A percentile compares a stretch with the other conserved stretches of the same genome.
phyloP scores from a whole-genome alignment of 2,797 vertebrate genomes.

The Hafferia zeledoni region DNA sequence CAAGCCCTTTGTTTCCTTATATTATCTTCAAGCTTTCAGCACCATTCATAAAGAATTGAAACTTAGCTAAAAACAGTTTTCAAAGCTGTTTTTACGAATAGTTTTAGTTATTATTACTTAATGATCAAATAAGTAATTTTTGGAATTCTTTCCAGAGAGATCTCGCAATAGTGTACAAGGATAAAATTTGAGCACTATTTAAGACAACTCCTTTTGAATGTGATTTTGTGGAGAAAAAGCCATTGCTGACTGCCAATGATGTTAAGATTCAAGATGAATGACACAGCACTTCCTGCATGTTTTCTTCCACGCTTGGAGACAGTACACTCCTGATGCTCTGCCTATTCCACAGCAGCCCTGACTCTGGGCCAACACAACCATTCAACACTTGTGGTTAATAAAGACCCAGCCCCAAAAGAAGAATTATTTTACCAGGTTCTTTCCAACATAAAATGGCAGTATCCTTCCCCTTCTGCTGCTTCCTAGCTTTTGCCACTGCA shows the following conservation, averaged over 20 bases:
- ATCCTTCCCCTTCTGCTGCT: not conserved
- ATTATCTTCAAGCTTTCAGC: not conserved
- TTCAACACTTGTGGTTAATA: not conserved
- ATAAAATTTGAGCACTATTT: not conserved
- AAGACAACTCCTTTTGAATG: not conserved
- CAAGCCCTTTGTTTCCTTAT: not conserved
- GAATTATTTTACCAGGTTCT: not conserved
- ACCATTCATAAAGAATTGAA: not conserved
- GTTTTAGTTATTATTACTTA: not conserved
- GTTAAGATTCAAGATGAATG: not conserved
- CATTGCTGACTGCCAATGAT: not conserved
- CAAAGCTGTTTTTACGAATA: not conserved
- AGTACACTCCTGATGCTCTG: not conserved
- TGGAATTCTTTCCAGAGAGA: not conserved
- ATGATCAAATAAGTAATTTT: not conserved
- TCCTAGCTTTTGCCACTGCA: not conserved
- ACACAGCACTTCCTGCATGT: not conserved
- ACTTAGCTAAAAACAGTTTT: not conserved
- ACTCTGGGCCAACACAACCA: not conserved
- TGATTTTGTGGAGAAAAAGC: not conserved
- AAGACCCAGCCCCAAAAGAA: not conserved
- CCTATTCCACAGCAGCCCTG: not conserved
- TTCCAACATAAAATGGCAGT: not conserved
- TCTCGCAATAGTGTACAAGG: not conserved
- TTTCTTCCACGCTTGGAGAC: not conserved